Percentiles rank a stretch among this genome's conserved stretches.
phyloP scores from a whole-genome alignment of 2,113 vertebrate genomes.

The Cinclus cinclus region DNA sequence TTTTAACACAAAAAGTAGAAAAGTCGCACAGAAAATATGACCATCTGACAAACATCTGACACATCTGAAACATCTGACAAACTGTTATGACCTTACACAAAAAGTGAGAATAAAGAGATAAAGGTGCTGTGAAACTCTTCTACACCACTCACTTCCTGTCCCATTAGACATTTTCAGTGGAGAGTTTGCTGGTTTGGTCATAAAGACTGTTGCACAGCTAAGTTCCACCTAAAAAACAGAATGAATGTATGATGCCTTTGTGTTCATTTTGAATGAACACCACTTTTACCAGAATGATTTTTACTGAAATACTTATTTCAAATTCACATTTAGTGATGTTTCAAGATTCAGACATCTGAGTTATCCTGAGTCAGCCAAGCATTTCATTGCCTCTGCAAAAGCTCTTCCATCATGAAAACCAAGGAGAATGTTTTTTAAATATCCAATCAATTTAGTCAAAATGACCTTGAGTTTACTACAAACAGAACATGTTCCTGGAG shows the following conservation, averaged over 20 bases:
- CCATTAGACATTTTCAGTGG: not conserved
- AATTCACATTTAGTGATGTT: not conserved
- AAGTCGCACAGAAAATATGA: rapidly evolving
- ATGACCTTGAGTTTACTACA: not conserved
- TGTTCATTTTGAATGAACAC: not conserved
- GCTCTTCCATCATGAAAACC: not conserved
- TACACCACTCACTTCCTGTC: not conserved
- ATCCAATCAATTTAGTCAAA: not conserved
- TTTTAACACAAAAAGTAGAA: not conserved
- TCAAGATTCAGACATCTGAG: not conserved
- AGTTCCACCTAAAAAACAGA: not conserved
- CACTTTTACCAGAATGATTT: not conserved
- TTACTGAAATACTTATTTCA: not conserved
- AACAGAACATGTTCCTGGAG: not conserved
- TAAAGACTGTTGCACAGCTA: not conserved
- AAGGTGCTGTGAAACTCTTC: not conserved
- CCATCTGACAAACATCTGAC: too few relatives aligned
- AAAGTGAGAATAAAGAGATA: not conserved
- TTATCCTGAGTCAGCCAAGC: not conserved
- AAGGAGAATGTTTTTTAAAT: not conserved
- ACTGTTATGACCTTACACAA: not conserved
- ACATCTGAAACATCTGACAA: not conserved
- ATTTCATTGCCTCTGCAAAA: not conserved
- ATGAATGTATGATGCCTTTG: not conserved
- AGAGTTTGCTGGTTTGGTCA: not conserved